phyloP scores from a whole-genome alignment of 2,113 vertebrate species.

The Tonatia bakeri region DNA sequence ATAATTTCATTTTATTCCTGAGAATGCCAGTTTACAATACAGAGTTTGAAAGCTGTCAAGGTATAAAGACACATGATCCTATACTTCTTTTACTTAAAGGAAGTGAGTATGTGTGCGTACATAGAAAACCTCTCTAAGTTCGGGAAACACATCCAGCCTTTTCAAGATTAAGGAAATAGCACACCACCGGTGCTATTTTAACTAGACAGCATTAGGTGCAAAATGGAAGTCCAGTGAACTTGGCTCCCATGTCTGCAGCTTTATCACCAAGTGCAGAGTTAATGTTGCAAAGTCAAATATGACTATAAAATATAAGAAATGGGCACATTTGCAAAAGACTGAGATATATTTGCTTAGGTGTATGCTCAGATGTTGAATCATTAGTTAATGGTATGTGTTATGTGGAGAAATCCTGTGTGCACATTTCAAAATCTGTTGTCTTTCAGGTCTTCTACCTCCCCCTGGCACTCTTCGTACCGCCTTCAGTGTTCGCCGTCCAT shows the following conservation, averaged over 20 bases:
- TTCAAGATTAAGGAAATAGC: slow-evolving; percentile 29
- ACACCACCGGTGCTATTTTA: neutral
- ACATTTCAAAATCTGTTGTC: neutral
- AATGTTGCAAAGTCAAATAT: slow-evolving; percentile 34
- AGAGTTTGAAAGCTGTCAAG: neutral
- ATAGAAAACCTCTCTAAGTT: neutral
- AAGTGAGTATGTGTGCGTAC: neutral
- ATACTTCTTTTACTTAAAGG: neutral
- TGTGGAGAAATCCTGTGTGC: neutral
- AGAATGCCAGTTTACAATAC: neutral
- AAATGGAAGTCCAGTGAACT: slow-evolving; percentile 25
- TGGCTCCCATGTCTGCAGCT: slow-evolving; percentile 8
- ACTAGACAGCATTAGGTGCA: slow-evolving; percentile 9
- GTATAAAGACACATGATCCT: neutral
- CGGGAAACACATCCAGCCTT: neutral
- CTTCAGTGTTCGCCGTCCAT: slow-evolving; percentile 91
- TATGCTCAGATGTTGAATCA: neutral
- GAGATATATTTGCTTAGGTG: neutral
- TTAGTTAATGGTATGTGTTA: neutral
- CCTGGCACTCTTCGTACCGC: slow-evolving; percentile 90
- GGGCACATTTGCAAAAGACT: neutral
- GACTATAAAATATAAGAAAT: neutral
- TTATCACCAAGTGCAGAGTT: slow-evolving; percentile 1
- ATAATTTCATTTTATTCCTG: neutral
- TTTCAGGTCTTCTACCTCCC: slow-evolving; percentile 91